These are phyloP conservation scores for Pharmacophagus antenor DNA, from an alignment of 2,888 invertebrate genomes.

Conservation along the genomic window DNA sequence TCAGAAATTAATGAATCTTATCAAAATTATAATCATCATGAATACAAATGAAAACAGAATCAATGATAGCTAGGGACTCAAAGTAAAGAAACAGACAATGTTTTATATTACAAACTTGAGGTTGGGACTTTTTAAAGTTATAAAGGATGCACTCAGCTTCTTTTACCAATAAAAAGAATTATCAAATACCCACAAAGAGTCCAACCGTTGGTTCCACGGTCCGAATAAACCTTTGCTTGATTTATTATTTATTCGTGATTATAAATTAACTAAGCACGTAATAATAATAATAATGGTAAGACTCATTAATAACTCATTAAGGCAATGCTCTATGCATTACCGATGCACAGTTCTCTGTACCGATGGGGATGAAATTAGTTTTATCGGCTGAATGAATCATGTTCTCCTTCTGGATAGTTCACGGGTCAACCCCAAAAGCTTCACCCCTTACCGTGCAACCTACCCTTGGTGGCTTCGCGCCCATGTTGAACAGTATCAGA, in stretches of 20 bases:
- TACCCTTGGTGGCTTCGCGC: slow-evolving; percentile 87
- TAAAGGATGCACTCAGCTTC: too few relatives aligned
- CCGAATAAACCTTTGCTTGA: too few relatives aligned
- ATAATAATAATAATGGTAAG: slow-evolving; percentile 12
- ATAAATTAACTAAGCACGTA: too few relatives aligned
- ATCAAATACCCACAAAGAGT: too few relatives aligned
- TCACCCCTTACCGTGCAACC: slow-evolving; percentile 84
- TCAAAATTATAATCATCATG: slow-evolving; percentile 23
- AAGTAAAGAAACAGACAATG: too few relatives aligned
- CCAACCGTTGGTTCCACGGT: too few relatives aligned
- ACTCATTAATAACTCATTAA: slow-evolving; percentile 27
- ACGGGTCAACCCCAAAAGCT: slow-evolving; percentile 75
- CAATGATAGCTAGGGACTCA: too few relatives aligned
- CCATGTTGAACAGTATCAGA: slow-evolving; percentile 94
- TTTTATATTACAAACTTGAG: too few relatives aligned
- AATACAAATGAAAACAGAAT: not conserved
- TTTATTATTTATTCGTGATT: too few relatives aligned
- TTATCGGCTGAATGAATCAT: slow-evolving; percentile 40
- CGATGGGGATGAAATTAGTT: slow-evolving; percentile 12
- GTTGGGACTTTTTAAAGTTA: too few relatives aligned
- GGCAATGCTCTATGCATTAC: slow-evolving; percentile 32
- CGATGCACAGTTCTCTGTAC: slow-evolving; percentile 24
- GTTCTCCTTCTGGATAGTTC: slow-evolving; percentile 48
- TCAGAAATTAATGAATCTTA: slow-evolving; percentile 26
- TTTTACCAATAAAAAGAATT: too few relatives aligned